These are phyloP conservation scores for Danaus melanippus DNA, from an alignment of 1,140 invertebrate species.

Conservation along the genomic window DNA sequence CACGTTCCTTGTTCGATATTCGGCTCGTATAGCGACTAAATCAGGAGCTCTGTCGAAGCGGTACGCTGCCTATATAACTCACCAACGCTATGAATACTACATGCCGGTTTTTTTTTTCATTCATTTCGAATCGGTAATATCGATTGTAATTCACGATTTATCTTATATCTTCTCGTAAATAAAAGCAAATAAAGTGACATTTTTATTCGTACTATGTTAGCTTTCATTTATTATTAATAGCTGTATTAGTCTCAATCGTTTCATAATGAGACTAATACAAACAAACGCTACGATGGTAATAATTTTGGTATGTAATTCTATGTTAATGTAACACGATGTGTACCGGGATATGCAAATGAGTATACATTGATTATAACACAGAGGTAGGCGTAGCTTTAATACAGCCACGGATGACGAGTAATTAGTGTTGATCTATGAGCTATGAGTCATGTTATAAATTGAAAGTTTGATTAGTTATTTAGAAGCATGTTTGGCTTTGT, in stretches of 20 bases:
- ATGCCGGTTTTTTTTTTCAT: slow-evolving; percentile 58
- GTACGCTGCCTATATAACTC: slow-evolving; percentile 57
- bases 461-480: slow-evolving; percentile 16
- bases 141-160: too few relatives aligned
- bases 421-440: slow-evolving; percentile 26
- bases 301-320: slow-evolving; percentile 20
- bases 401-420: slow-evolving; percentile 19
- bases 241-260: slow-evolving; percentile 9
- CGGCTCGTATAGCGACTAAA: slow-evolving; percentile 63
- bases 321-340: slow-evolving; percentile 17
- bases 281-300: slow-evolving; percentile 15
- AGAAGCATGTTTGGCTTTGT: slow-evolving; percentile 18
- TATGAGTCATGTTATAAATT: slow-evolving; percentile 18
- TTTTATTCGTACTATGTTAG: slow-evolving; percentile 3
- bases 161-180: neutral
- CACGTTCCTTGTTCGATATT: slow-evolving; percentile 59
- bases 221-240: slow-evolving; percentile 7
- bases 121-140: too few relatives aligned
- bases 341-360: slow-evolving; percentile 24
- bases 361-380: slow-evolving; percentile 21
- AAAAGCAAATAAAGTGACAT: slow-evolving; percentile 10
- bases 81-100: slow-evolving; percentile 65
- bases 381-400: slow-evolving; percentile 24
- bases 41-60: slow-evolving; percentile 67
- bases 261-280: slow-evolving; percentile 13